Conservation (phyloP, 2,888 invertebrate genomes). For the Xestobium rufovillosum region DNA sequence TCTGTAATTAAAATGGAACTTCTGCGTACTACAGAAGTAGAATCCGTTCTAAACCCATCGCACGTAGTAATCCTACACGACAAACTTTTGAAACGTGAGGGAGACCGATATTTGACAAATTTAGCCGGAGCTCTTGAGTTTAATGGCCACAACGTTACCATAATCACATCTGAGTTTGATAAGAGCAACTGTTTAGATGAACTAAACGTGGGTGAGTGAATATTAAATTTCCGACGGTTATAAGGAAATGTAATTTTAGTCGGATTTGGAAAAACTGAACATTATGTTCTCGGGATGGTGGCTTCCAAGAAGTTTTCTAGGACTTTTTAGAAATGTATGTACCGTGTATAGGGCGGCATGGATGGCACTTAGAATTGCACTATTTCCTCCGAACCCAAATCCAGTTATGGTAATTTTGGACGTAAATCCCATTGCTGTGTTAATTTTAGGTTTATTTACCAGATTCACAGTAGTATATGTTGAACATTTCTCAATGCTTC, state of each 20-base stretch:
- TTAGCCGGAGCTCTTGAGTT: constrained; percentile 31
- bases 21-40: no score
- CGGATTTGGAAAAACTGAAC: no score
- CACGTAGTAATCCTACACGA: constrained; percentile 35
- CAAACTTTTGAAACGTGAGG: constrained; percentile 30
- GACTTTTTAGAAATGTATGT: constrained; percentile 24
- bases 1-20: no score
- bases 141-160: constrained; percentile 33
- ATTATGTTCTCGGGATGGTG: constrained; percentile 33
- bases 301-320: constrained; percentile 33
- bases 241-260: constrained; percentile 26
- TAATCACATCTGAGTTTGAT: constrained; percentile 31
- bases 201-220: background rate
- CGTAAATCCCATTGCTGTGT: constrained; percentile 30
- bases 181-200: constrained; percentile 4
- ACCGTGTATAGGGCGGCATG: constrained; percentile 27
- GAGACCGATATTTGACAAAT: constrained; percentile 35
- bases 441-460: constrained; percentile 30
- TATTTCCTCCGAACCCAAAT: constrained; percentile 30
- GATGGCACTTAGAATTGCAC: constrained; percentile 31
- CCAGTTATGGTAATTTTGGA: constrained; percentile 35
- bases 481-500: constrained; percentile 28
- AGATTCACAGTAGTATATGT: constrained; percentile 32
- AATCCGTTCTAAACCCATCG: no score
- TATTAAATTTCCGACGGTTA: constrained; percentile 21